Evolutionary conservation across 2,113 vertebrate genomes (phyloP).

Genomic region (Chaetorhynchus papuensis): DNA sequence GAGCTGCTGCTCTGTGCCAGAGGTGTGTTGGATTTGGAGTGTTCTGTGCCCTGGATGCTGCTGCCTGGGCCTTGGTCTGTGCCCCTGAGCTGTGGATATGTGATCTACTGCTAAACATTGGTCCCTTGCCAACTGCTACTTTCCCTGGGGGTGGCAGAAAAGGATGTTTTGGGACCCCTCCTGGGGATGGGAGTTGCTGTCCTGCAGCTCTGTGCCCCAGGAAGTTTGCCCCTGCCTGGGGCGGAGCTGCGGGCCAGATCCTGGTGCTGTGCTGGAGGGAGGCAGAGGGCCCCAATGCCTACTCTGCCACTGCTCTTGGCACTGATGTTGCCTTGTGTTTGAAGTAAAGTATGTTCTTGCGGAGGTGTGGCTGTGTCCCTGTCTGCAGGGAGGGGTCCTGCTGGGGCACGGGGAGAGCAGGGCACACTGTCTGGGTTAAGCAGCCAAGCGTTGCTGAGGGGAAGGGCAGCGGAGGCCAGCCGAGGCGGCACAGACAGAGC

Average conservation of each 20-base stretch:
- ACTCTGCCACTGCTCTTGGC: neutral
- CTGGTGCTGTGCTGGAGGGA: neutral
- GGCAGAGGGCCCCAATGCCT: neutral
- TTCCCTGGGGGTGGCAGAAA: neutral
- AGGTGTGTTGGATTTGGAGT: slow-evolving; percentile 24
- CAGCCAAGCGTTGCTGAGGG: neutral
- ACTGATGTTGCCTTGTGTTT: slow-evolving; percentile 20
- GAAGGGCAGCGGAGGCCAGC: neutral
- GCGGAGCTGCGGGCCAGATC: rapidly evolving
- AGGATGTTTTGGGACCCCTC: neutral
- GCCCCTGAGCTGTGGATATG: neutral
- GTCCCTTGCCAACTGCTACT: neutral
- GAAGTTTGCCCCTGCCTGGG: neutral
- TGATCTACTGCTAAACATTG: neutral
- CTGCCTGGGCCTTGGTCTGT: neutral
- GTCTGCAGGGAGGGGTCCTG: neutral
- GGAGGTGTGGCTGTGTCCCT: neutral
- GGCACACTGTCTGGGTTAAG: neutral
- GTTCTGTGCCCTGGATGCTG: slow-evolving; percentile 12
- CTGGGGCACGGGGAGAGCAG: neutral
- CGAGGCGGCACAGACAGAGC: rapidly evolving
- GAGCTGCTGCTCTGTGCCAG: neutral
- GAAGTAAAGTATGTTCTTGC: slow-evolving; percentile 50
- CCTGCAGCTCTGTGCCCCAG: neutral
- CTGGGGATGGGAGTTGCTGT: rapidly evolving